A percentile compares a stretch with the other conserved stretches of the same genome.
Evolutionary conservation across 2,888 invertebrate genomes (phyloP).

Genomic region (Lasioglossum marginatum): DNA sequence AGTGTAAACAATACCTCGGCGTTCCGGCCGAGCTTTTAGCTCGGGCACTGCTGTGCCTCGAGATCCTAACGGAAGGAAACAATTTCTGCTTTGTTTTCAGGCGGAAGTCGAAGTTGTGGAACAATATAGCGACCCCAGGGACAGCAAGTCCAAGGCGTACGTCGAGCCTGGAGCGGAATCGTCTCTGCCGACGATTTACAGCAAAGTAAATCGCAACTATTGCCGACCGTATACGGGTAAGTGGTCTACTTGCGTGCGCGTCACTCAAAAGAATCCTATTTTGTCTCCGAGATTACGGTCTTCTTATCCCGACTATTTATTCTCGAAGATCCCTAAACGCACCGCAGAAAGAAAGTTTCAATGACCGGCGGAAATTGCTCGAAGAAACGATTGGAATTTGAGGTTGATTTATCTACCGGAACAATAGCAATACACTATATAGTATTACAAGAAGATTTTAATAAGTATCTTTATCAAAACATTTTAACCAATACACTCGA

Average conservation of each 20-base stretch:
- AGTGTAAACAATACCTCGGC: conserved; percentile 7
- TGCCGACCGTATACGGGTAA: conserved; percentile 87
- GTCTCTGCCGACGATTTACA: conserved; percentile 82
- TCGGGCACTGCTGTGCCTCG: neutral
- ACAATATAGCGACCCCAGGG: conserved; percentile 90
- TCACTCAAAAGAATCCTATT: neutral
- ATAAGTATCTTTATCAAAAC: neutral
- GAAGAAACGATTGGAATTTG: neutral
- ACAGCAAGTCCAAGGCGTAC: conserved; percentile 85
- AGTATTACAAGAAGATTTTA: neutral
- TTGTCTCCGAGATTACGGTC: neutral
- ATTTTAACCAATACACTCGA: neutral
- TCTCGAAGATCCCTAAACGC: neutral
- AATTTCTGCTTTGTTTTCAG: conserved; percentile 73
- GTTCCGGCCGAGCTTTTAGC: conserved; percentile 16
- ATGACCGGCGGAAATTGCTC: neutral
- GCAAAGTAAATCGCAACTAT: conserved; percentile 86
- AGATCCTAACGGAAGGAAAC: conserved; percentile 53
- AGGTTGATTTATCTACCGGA: neutral
- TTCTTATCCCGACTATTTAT: neutral
- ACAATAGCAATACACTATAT: neutral
- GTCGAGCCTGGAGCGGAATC: conserved; percentile 84
- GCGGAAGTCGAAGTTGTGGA: conserved; percentile 90
- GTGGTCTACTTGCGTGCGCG: conserved; percentile 46
- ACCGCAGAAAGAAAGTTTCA: neutral